A percentile compares a stretch with the other conserved stretches of the same genome.
Conservation (phyloP, 92 coral and sea anemone genomes). For the Actinernus sp. region DNA sequence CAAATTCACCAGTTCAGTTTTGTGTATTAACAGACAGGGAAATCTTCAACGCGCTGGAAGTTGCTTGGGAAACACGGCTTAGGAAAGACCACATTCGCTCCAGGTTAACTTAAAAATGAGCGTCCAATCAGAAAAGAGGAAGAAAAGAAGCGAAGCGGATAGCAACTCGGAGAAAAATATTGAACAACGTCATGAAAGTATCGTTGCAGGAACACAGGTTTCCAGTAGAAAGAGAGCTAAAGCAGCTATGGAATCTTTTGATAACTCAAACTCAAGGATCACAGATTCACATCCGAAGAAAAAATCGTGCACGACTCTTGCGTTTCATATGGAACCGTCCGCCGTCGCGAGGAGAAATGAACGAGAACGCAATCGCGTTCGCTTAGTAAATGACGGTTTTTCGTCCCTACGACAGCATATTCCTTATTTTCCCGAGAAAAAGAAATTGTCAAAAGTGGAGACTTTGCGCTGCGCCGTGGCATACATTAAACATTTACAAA, state of each 20-base stretch:
- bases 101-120: conserved; percentile 14
- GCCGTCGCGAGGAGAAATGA: conserved; percentile 97
- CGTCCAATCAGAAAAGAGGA: conserved; percentile 11
- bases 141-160: conserved; percentile 33
- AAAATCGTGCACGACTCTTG: conserved; percentile 51
- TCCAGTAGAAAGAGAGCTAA: conserved; percentile 11
- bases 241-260: conserved; percentile 21
- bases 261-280: conserved; percentile 1
- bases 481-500: conserved; percentile 93
- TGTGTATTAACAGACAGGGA: conserved; percentile 1
- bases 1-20: conserved; percentile 8
- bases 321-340: conserved; percentile 83
- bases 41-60: background rate
- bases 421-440: conserved; percentile 96
- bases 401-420: conserved; percentile 93
- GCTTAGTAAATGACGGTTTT: conserved; percentile 98
- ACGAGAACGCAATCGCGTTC: conserved; percentile 93
- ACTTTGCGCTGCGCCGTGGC: conserved; percentile 96
- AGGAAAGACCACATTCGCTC: no score
- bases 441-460: conserved; percentile 96
- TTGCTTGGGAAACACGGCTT: background rate
- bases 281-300: conserved; percentile 20
- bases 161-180: conserved; percentile 14
- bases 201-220: conserved; percentile 10
- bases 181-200: conserved; percentile 15